Evolutionary conservation across 2,888 invertebrate species (phyloP).

Genomic region (Trimorus sp.): DNA sequence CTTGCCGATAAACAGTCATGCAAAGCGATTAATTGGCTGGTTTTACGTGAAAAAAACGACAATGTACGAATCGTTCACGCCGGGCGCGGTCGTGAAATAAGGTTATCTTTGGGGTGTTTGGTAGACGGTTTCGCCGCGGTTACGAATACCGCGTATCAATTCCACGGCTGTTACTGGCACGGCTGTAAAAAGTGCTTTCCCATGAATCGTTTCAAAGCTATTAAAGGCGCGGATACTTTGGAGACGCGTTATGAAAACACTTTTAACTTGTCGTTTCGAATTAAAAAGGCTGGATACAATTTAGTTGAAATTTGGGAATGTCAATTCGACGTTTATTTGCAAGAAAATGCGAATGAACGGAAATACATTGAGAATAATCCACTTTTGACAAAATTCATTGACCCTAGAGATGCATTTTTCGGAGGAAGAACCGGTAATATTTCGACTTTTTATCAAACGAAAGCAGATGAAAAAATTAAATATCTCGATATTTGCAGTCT

Average conservation of each 20-base stretch:
- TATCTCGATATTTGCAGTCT: slow-evolving; percentile 2
- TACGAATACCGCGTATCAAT: slow-evolving; percentile 27
- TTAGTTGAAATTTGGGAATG: slow-evolving; percentile 35
- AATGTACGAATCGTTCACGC: slow-evolving; percentile 4
- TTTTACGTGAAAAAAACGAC: not conserved
- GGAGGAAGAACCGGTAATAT: slow-evolving; percentile 4
- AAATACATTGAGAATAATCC: not conserved
- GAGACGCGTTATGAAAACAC: slow-evolving; percentile 8
- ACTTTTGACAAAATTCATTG: not conserved
- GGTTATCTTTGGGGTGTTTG: not conserved
- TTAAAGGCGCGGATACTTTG: slow-evolving; percentile 3
- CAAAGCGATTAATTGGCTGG: slow-evolving; percentile 15
- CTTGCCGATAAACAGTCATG: slow-evolving; percentile 14
- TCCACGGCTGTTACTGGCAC: slow-evolving; percentile 39
- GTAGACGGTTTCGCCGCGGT: slow-evolving; percentile 18
- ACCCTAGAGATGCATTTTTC: slow-evolving; percentile 9
- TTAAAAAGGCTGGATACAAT: slow-evolving; percentile 14
- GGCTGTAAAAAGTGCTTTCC: slow-evolving; percentile 29
- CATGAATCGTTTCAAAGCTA: not conserved
- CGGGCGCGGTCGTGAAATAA: slow-evolving; percentile 1
- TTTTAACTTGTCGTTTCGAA: not conserved
- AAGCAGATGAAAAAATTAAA: not conserved
- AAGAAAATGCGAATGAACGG: not conserved
- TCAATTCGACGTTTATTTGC: slow-evolving; percentile 15
- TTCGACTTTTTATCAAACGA: not conserved